These are phyloP conservation scores for Drosophila novamexicana DNA, from an alignment of 1,140 invertebrate genomes.

Conservation along the genomic window DNA sequence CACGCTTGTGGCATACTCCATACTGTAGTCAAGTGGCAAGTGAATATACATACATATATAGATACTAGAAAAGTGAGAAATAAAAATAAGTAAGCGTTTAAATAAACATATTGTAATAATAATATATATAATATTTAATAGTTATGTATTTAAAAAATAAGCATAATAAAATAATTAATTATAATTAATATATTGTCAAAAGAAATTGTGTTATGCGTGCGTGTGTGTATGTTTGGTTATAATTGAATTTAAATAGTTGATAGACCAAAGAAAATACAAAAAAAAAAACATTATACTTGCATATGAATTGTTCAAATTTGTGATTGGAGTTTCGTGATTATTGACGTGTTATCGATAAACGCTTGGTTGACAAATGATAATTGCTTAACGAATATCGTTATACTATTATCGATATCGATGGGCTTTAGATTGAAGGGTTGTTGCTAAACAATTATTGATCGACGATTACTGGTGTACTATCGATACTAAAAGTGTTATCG, in stretches of 20 bases:
- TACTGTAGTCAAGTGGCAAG: background rate
- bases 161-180: constrained; percentile 13
- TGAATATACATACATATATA: background rate
- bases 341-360: background rate
- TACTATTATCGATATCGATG: background rate
- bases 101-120: background rate
- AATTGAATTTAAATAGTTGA: background rate
- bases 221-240: too few species aligned
- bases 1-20: background rate
- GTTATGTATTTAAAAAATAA: background rate
- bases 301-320: background rate
- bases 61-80: too few species aligned
- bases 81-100: background rate
- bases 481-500: too few species aligned
- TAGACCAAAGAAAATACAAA: background rate
- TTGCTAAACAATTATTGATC: background rate
- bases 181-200: constrained; percentile 7
- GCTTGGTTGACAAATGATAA: too few species aligned
- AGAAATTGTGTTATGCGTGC: background rate
- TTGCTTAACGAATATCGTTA: background rate
- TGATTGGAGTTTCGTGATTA: background rate
- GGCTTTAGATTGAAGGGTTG: background rate
- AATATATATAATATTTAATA: constrained; percentile 2
- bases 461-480: too few species aligned
- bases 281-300: background rate